These are phyloP conservation scores for Anseranas semipalmata DNA, from an alignment of 2,113 vertebrate genomes.

Conservation along the genomic window DNA sequence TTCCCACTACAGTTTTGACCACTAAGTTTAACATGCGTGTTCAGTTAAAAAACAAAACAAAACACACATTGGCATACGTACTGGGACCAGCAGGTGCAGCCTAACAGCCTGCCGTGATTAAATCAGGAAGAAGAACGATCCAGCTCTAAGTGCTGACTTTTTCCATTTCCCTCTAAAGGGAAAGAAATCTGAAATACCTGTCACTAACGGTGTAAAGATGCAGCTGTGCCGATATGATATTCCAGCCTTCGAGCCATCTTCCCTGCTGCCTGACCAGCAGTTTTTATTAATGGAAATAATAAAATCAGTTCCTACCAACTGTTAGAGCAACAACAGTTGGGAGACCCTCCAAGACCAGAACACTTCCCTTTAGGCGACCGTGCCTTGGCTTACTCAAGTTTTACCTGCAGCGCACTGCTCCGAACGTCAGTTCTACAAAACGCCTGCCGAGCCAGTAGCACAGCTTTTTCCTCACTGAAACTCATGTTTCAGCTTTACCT, in stretches of 20 bases:
- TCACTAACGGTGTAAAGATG: not conserved
- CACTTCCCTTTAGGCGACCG: not conserved
- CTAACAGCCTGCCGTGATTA: fast-evolving
- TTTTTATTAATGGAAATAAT: not conserved
- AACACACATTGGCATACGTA: not conserved
- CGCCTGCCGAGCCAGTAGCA: not conserved
- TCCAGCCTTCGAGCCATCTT: not conserved
- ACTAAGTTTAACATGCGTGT: not conserved
- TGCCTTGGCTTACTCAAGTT: not conserved
- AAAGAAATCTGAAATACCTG: not conserved
- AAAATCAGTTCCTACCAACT: not conserved
- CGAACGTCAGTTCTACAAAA: not conserved
- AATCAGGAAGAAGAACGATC: fast-evolving
- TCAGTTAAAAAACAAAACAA: not conserved
- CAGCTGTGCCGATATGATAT: not conserved
- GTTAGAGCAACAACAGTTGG: not conserved
- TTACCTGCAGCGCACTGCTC: too few relatives aligned
- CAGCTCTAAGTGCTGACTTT: not conserved
- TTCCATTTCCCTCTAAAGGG: not conserved
- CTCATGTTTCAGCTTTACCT: not conserved
- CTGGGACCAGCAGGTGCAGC: fast-evolving
- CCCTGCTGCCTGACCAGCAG: not conserved
- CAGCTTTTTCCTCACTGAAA: not conserved
- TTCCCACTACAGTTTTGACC: not conserved
- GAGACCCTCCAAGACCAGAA: not conserved